Evolutionary conservation across 23 tunicate genomes (phyloP).

Genomic region (Ciona savignyi): DNA sequence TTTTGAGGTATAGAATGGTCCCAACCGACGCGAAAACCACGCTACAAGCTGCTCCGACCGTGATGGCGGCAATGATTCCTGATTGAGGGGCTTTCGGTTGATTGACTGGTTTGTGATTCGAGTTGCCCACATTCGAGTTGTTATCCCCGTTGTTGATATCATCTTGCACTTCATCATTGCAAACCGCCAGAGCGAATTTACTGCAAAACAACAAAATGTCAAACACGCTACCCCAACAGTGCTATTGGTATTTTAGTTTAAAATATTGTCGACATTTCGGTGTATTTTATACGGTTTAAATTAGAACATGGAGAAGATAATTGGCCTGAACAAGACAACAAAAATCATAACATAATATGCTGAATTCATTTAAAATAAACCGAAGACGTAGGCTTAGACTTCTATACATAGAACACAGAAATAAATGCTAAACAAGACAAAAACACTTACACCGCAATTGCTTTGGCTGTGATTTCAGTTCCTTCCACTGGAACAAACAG

Average conservation of each 20-base stretch:
- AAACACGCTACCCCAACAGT: too few species aligned
- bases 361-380: too few species aligned
- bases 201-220: too few species aligned
- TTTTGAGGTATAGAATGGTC: slow-evolving; percentile 55
- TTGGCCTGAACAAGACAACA: too few species aligned
- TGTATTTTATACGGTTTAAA: too few species aligned
- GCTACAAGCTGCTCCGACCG: slow-evolving; percentile 56
- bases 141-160: not conserved
- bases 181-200: slow-evolving; percentile 21
- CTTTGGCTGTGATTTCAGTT: slow-evolving; percentile 6
- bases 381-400: too few species aligned
- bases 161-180: slow-evolving; percentile 1
- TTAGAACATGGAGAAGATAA: too few species aligned
- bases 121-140: not conserved
- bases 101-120: not conserved
- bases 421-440: too few species aligned
- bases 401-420: too few species aligned
- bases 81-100: not conserved
- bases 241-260: too few species aligned
- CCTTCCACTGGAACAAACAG: slow-evolving; percentile 20
- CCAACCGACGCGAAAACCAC: slow-evolving; percentile 42
- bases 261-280: too few species aligned
- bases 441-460: slow-evolving; percentile 25
- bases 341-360: too few species aligned
- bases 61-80: slow-evolving; percentile 52